Evolutionary conservation across 2,797 vertebrate species (phyloP), one percentile per base, ranked within the genome.

Genomic region (Coccyzus lansbergi): DNA sequence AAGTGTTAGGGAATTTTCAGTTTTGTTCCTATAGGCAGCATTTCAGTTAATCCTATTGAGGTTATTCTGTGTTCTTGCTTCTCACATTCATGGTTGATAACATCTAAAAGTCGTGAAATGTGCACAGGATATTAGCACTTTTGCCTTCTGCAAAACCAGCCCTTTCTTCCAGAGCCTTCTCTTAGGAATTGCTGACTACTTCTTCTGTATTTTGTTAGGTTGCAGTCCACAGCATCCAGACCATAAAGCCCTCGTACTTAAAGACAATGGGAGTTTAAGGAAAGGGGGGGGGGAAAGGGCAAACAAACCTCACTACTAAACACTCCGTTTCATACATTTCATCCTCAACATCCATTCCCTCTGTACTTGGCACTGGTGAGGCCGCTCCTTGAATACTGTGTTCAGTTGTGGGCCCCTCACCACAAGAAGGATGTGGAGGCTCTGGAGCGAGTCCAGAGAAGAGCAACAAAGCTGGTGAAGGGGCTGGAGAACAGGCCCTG

Each of bases 51-150:
- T 92, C 84, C 76, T 56, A 25, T 18, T 80, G 80, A 74, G 82
- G 53, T 95, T 83, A 56, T 62, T 88, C 65, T 22, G 52, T 83
- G 56, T 65, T 95, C 74, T 83, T 83, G 29, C 44, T 87, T 93
- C 87, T 93, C 89, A 63, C 79, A 2, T 76, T 92, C 60, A 53
- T 82, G 89, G 67, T 11, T 86, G 82, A 76, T 91, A 88, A 88
- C 25, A 48, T 86, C 87, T 69, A 3, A 51, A 48, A 69, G 65
- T 40, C 51, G 24, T 44, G 77, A 88, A 72, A 52, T 72, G 77
- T 49, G 52, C 74, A 63, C 74, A 84, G 52, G 77, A 34, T 90
- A 82, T 79, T 62, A 71, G 69, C 31, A 6, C 53, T 86, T 68
- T 12, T 74, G 86, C 78, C 52, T 60, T 29, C 25, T 83, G 53